These are phyloP conservation scores for Micoletzkya japonica DNA, from an alignment of 2,888 invertebrate genomes.

Conservation along the genomic window DNA sequence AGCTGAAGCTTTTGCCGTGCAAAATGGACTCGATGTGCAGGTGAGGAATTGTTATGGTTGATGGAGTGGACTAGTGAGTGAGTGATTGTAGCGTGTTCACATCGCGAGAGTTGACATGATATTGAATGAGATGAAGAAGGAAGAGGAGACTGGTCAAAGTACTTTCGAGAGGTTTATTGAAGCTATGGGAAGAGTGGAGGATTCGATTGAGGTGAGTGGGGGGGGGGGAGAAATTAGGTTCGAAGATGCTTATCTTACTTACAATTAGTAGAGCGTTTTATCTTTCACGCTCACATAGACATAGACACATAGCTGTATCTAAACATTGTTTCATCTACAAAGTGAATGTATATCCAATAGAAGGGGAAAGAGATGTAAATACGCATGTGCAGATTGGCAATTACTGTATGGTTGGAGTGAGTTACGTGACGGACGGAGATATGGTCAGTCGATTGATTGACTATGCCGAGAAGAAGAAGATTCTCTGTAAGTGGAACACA, in stretches of 20 bases:
- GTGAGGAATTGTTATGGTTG: neutral
- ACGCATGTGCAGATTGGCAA: conserved; percentile 8
- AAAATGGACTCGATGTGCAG: conserved; percentile 9
- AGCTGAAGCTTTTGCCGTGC: conserved; percentile 8
- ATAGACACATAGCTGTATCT: neutral
- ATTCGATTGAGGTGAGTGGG: neutral
- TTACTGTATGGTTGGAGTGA: neutral
- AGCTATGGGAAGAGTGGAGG: neutral
- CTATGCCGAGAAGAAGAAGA: neutral
- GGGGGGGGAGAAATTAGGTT: neutral
- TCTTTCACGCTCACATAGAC: neutral
- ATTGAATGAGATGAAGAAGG: neutral
- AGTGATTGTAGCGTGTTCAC: conserved; percentile 3
- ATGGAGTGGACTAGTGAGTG: neutral
- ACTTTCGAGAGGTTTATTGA: neutral
- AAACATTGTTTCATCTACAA: neutral
- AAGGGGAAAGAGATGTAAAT: too few relatives aligned
- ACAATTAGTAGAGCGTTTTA: neutral
- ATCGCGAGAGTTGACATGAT: neutral
- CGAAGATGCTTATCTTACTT: neutral
- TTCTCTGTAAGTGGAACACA: neutral
- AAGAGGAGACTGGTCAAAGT: neutral
- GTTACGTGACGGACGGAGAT: neutral
- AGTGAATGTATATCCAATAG: neutral
- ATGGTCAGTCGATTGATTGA: conserved; percentile 2